Conservation (phyloP, 2,797 vertebrate genomes). For the Cyprinodon diabolis region DNA sequence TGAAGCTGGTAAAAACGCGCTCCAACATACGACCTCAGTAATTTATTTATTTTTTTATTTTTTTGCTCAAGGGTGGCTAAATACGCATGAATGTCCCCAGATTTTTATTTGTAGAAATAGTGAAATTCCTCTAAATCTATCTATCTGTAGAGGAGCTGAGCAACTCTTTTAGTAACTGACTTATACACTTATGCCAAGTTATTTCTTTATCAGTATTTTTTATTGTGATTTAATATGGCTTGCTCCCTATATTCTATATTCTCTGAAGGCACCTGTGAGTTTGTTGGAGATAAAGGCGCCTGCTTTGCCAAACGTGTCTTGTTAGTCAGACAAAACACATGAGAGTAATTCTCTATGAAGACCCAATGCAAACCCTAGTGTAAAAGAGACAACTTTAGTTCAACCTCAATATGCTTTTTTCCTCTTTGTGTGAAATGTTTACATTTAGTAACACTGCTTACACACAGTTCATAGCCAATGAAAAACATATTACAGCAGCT, state of each 20-base stretch:
- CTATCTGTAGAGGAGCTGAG: too few species aligned
- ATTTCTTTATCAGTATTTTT: not conserved
- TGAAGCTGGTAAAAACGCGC: not conserved
- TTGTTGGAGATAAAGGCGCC: constrained; percentile 39
- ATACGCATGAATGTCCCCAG: not conserved
- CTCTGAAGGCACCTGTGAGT: constrained; percentile 19
- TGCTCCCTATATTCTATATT: constrained; percentile 5
- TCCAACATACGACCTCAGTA: not conserved
- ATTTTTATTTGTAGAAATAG: not conserved
- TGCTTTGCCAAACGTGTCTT: constrained; percentile 44
- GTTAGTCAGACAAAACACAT: constrained; percentile 50
- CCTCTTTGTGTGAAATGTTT: too few species aligned
- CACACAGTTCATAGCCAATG: not conserved
- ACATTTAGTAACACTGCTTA: not conserved
- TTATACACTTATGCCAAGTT: not conserved
- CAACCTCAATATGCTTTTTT: not conserved
- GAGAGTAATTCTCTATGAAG: constrained; percentile 23
- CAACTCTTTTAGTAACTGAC: too few species aligned
- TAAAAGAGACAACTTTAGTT: not conserved
- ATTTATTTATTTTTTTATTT: too few species aligned
- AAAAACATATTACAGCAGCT: not conserved
- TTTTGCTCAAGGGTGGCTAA: not conserved
- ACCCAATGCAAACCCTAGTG: not conserved
- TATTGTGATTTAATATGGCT: not conserved
- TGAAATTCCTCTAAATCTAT: not conserved